Conservation (phyloP, 2,888 invertebrate genomes). For the Coleophora deauratella region DNA sequence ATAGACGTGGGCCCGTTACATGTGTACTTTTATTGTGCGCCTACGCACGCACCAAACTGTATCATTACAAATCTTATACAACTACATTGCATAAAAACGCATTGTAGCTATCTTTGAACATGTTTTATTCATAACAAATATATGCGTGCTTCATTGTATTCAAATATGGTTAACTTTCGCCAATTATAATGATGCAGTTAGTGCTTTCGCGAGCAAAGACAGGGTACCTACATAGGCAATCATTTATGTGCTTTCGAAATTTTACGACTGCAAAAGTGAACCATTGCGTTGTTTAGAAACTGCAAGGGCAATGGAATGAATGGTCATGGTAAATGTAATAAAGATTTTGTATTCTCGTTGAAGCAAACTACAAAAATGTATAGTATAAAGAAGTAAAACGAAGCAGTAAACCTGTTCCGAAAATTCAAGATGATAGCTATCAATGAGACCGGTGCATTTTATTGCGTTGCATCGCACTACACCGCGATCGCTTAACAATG, state of each 20-base stretch:
- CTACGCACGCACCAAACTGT: constrained; percentile 24
- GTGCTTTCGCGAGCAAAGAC: constrained; percentile 48
- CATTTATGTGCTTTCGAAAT: constrained; percentile 30
- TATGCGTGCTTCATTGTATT: constrained; percentile 61
- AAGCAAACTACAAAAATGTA: constrained; percentile 15
- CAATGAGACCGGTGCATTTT: constrained; percentile 28
- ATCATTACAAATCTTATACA: constrained; percentile 40
- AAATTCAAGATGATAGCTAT: constrained; percentile 30
- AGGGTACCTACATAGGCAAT: constrained; percentile 30
- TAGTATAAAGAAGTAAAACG: constrained; percentile 11
- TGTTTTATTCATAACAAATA: constrained; percentile 60
- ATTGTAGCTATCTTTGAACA: constrained; percentile 28
- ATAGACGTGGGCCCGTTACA: no score
- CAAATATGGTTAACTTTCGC: constrained; percentile 65
- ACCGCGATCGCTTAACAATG: constrained; percentile 25
- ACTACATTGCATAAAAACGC: constrained; percentile 50
- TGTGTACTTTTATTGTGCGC: constrained; percentile 4
- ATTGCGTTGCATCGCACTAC: constrained; percentile 22
- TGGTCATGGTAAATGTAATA: no score
- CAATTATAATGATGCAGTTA: constrained; percentile 45
- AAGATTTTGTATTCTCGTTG: no score
- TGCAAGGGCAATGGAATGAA: no score
- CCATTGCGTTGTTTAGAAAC: no score
- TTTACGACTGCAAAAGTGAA: constrained; percentile 4
- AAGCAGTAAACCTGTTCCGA: constrained; percentile 24